Percentiles rank a stretch among this genome's conserved stretches.
Evolutionary conservation across 2,113 vertebrate species (phyloP).

Genomic region (Sinocyclocheilus rhinocerous): DNA sequence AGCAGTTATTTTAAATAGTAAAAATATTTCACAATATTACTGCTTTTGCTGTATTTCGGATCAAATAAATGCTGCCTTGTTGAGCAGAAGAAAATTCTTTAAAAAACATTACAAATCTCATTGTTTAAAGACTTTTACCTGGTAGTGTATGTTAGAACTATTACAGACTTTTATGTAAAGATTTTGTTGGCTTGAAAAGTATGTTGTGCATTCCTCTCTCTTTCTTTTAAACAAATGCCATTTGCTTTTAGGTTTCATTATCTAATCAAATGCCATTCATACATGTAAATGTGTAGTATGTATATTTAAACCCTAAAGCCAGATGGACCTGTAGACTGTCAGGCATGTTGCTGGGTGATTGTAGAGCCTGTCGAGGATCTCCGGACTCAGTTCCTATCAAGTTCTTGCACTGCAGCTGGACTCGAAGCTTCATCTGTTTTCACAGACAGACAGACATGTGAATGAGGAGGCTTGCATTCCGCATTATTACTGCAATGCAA

Average conservation of each 20-base stretch:
- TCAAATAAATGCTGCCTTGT: too few relatives aligned
- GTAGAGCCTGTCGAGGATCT: slow-evolving; percentile 84
- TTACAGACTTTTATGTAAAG: neutral
- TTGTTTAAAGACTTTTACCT: too few relatives aligned
- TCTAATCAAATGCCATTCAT: neutral
- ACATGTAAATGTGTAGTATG: neutral
- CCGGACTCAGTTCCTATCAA: slow-evolving; percentile 82
- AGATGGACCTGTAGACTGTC: slow-evolving; percentile 84
- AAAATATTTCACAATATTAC: too few relatives aligned
- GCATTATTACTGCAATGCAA: neutral
- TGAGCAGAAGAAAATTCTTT: too few relatives aligned
- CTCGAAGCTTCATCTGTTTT: slow-evolving; percentile 79
- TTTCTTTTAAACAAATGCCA: neutral
- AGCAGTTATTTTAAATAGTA: too few relatives aligned
- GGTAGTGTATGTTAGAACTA: neutral
- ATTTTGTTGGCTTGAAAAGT: neutral
- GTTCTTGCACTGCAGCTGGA: slow-evolving; percentile 89
- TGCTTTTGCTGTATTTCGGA: too few relatives aligned
- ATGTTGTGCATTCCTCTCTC: neutral
- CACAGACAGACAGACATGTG: too few relatives aligned
- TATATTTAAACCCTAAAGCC: neutral
- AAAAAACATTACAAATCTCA: too few relatives aligned
- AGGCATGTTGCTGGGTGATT: slow-evolving; percentile 91
- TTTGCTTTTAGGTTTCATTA: neutral
- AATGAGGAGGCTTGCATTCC: neutral